Conservation (phyloP, 2,797 vertebrate species). For the Notamacropus eugenii region DNA sequence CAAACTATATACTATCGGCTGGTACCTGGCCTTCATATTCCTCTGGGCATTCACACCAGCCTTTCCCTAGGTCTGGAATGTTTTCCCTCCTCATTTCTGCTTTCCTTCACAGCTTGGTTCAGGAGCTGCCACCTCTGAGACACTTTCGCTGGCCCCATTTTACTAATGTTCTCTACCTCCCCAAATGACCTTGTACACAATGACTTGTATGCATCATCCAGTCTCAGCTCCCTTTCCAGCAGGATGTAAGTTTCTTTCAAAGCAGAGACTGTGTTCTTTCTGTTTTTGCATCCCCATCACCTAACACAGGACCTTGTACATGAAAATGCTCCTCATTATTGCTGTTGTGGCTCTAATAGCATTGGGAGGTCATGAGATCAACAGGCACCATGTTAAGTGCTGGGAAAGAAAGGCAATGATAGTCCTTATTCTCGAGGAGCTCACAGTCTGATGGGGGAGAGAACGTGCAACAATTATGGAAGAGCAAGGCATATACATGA, state of each 20-base stretch:
- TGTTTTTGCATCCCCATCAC: not conserved
- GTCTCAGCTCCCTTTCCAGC: not conserved
- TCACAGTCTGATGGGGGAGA: not conserved
- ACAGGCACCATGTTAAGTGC: not conserved
- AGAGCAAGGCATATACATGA: not conserved
- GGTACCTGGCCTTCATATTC: not conserved
- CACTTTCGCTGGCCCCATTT: not conserved
- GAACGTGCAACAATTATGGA: not conserved
- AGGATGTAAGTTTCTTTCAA: not conserved
- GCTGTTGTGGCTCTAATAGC: not conserved
- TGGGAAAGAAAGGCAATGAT: not conserved
- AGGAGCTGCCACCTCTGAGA: not conserved
- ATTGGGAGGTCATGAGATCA: not conserved
- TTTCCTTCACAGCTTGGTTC: slow-evolving; percentile 7
- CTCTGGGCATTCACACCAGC: not conserved
- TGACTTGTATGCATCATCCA: not conserved
- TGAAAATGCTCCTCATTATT: not conserved
- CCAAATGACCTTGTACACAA: not conserved
- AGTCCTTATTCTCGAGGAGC: not conserved
- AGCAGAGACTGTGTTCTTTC: not conserved
- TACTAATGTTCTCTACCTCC: not conserved
- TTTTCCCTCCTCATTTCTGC: not conserved
- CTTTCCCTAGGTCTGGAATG: not conserved
- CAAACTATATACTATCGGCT: not conserved
- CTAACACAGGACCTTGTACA: not conserved